These are phyloP conservation scores for Erpornis zantholeuca DNA, from an alignment of 2,113 vertebrate genomes.

Conservation along the genomic window DNA sequence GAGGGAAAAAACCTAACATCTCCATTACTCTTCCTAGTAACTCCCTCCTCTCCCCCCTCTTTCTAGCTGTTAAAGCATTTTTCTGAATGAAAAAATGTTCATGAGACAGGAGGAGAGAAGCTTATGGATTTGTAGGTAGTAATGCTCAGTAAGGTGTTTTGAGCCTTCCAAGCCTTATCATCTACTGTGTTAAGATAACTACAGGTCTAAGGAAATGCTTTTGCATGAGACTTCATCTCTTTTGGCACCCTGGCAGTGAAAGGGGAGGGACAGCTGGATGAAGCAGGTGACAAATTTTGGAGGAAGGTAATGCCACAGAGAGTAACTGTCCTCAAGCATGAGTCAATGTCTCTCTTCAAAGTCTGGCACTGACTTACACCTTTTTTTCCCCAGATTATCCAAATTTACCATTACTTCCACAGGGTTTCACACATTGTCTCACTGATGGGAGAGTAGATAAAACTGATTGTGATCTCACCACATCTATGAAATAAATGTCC, in stretches of 20 bases:
- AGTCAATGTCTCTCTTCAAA: not conserved
- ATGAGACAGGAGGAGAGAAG: not conserved
- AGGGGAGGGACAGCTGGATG: not conserved
- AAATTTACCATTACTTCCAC: not conserved
- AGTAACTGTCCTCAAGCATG: not conserved
- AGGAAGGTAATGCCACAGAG: not conserved
- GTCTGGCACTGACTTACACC: not conserved
- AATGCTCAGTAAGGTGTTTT: not conserved
- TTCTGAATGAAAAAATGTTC: not conserved
- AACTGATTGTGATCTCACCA: not conserved
- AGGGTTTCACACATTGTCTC: not conserved
- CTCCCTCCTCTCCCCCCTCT: accelerated
- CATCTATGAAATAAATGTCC: not conserved
- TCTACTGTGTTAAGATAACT: not conserved
- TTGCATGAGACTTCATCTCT: not conserved
- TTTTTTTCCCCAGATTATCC: not conserved
- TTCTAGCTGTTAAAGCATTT: not conserved
- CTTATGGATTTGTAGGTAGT: not conserved
- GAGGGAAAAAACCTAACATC: not conserved
- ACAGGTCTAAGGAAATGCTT: not conserved
- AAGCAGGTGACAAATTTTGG: not conserved
- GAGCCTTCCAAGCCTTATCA: not conserved
- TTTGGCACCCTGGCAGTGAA: not conserved
- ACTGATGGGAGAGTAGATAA: not conserved
- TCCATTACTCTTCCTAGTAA: not conserved